phyloP scores from a whole-genome alignment of 2,888 invertebrate species.

The Caenorhabditis wallacei region DNA sequence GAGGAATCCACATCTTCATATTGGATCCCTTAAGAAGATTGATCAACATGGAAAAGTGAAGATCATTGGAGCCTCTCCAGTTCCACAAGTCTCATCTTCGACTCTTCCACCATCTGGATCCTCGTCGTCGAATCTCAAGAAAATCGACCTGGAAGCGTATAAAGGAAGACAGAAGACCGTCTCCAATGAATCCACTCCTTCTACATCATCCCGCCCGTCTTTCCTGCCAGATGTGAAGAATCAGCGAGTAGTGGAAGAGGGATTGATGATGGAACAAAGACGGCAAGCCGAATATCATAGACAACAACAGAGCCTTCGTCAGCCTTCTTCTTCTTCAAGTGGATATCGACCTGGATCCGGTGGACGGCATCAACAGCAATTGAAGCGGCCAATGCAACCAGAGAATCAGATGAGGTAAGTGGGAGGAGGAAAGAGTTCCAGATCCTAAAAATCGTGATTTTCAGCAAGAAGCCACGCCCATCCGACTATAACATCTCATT shows the following conservation, averaged over 20 bases:
- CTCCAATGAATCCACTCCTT: background rate
- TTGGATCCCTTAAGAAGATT: constrained; percentile 47
- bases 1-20: constrained; percentile 34
- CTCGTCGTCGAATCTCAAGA: constrained; percentile 47
- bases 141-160: constrained; percentile 46
- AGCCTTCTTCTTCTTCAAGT: background rate
- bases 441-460: no score
- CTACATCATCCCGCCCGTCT: constrained; percentile 21
- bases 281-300: background rate
- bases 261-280: constrained; percentile 14
- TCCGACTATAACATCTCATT: background rate
- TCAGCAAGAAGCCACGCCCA: background rate
- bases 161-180: constrained; percentile 50
- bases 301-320: background rate
- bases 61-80: constrained; percentile 4
- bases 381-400: background rate
- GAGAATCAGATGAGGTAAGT: background rate
- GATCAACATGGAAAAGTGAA: constrained; percentile 40
- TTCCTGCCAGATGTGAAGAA: constrained; percentile 57
- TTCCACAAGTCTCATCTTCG: constrained; percentile 11
- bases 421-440: no score
- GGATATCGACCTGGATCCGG: no score
- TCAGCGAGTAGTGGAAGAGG: constrained; percentile 28
- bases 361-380: constrained; percentile 1
- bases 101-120: constrained; percentile 17